Evolutionary conservation across 1,140 invertebrate species (phyloP), one percentile per base, ranked within the genome.

Genomic region (Calliphora vicina): DNA sequence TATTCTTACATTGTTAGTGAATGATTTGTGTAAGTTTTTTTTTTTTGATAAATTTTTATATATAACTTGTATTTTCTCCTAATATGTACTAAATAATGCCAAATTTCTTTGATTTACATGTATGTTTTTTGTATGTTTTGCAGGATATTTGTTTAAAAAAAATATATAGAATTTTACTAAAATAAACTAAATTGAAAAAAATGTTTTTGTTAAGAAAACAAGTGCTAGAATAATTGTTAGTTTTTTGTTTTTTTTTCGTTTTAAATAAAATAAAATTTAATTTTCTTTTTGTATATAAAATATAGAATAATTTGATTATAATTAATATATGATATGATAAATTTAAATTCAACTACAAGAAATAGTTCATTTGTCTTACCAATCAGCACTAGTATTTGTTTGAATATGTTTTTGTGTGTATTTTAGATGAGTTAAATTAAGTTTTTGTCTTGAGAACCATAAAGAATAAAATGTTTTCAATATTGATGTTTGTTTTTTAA

Each of bases 301-400:
- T 50, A 50, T 50, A 50, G 17, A 50, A 50, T 50, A n/a, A 50
- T 50, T 50, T 17, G 12, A 50, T 15, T 50, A 50, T 17, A 50
- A 50, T 50, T 50, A 50, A 50, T 17, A 67, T 67, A 67, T 67
- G 61, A 67, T 67, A 67, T 67, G 61, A 67, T 67, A 67, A 67
- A 67, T 67, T 67, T 67, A 25, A 67, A 23, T 67, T 67, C 61
- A 67, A 67, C 61, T 67, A 67, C 61, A 67, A 67, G 61, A 67
- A 67, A 67, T 67, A 67, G 61, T 67, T 67, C 20, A 23, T 20
- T 67, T 67, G n/a, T 67, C 61, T 67, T 67, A 23, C 61, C 20
- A 67, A 67, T 23, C 61, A 67, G 61, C 20, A 10, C 20, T 67
- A 67, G 20, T 23, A 20, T 50, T 50, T 17, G 12, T 50, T 50